Evolutionary conservation across 2,113 vertebrate species (phyloP).

Genomic region (Kobus ellipsiprymnus): DNA sequence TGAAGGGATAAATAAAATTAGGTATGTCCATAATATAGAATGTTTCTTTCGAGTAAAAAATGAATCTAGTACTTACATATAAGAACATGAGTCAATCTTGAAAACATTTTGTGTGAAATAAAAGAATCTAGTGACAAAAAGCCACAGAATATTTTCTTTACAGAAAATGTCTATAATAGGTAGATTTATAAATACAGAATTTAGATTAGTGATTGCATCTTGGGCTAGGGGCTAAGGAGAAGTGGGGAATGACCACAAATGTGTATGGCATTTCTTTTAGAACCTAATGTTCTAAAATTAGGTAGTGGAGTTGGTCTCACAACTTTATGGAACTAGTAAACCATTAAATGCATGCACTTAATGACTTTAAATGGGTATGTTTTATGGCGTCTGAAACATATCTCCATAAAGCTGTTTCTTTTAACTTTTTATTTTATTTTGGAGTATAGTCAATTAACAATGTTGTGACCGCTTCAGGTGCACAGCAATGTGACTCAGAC

Average conservation of each 20-base stretch:
- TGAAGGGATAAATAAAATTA: neutral
- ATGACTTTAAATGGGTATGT: neutral
- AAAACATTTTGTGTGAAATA: neutral
- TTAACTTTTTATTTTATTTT: neutral
- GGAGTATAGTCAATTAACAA: neutral
- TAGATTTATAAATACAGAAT: neutral
- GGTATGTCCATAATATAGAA: neutral
- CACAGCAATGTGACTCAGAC: neutral
- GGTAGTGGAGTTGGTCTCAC: neutral
- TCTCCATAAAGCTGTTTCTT: neutral
- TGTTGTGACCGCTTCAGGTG: neutral
- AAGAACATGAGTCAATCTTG: neutral
- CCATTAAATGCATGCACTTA: neutral
- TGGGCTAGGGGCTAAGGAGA: neutral
- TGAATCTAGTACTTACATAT: neutral
- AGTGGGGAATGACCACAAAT: neutral
- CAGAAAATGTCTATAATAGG: neutral
- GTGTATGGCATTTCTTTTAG: neutral
- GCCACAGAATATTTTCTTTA: neutral
- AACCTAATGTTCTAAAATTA: neutral
- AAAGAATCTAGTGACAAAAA: neutral
- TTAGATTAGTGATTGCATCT: neutral
- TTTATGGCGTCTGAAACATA: neutral
- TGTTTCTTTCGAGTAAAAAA: neutral
- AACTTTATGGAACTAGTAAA: neutral